Base-by-base conservation (phyloP, 2,888 invertebrate species). In the Eulithis testata region DNA sequence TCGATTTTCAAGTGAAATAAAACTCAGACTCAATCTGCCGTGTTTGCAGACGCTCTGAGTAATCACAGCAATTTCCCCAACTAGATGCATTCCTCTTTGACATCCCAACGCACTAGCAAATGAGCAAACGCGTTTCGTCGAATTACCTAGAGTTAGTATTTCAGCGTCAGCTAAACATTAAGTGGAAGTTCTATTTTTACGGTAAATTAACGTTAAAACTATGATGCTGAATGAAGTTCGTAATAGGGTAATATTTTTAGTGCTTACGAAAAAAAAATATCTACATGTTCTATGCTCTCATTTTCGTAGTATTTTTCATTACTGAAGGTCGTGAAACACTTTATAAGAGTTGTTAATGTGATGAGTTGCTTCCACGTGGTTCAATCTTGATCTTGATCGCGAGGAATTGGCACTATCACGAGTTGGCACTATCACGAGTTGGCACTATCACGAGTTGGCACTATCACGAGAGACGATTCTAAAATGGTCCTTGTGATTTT, bases 31-130 rank as follows among this genome's bases (percentile, higher is more conserved):
- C 27, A 5, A 51, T 37, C n/a, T 2, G 31, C 7, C 36, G 9
- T 37, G 47, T 49, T 6, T 49, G 37, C 14, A 14, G 31, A 31
- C 21, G 57, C 11, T 37, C 12, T 21, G 44, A 36, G 83, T 73
- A 78, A 81, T 80, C 74, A 76, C 66, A 69, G 75, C 73, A 76
- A 79, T 83, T 79, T 79, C 65, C 76, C 76, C 79, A 84, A 81
- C 79, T 78, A 81, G 74, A 65, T 71, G 73, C 72, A 77, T 73
- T 71, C 37, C 9, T 63, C 77, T 79, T 80, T 82, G 79, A 80
- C 67, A 68, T 49, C 74, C 69, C 69, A 57, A 71, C 60, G 71
- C 70, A 73, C 59, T 70, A 63, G 73, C 73, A 78, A 81, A 80
- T 77, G 73, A 77, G 74, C 66, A 70, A 71, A 70, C 66, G 63